Conservation (phyloP, 1,140 invertebrate species). For the Drosophila ogumai region DNA sequence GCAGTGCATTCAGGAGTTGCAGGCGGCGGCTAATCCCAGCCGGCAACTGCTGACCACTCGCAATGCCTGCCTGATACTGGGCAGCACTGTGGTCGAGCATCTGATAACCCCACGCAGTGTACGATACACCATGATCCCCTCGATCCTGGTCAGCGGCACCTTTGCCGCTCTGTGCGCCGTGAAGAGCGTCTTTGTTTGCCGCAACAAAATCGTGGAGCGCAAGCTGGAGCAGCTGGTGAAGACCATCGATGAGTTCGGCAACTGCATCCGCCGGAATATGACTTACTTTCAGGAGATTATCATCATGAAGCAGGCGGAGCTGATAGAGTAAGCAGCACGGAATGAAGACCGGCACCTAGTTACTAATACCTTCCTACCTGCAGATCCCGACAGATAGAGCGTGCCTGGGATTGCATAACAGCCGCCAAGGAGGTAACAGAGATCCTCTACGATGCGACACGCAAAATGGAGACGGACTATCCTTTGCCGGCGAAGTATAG, state of each 20-base stretch:
- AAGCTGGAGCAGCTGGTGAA: conserved; percentile 75
- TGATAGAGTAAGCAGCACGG: conserved; percentile 67
- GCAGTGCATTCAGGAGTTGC: conserved; percentile 64
- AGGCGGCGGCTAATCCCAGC: conserved; percentile 3
- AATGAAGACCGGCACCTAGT: too few species aligned
- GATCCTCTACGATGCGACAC: conserved; percentile 80
- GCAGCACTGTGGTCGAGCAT: conserved; percentile 70
- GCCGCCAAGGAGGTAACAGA: conserved; percentile 81
- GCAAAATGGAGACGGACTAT: conserved; percentile 76
- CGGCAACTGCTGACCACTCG: conserved; percentile 63
- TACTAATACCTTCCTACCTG: neutral
- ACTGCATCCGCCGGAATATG: conserved; percentile 82
- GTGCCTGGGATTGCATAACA: conserved; percentile 83
- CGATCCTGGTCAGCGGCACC: conserved; percentile 55
- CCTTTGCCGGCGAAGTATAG: conserved; percentile 68
- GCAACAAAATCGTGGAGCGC: conserved; percentile 78
- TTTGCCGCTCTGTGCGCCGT: conserved; percentile 70
- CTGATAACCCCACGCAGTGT: conserved; percentile 66
- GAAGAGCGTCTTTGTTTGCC: conserved; percentile 76
- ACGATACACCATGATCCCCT: conserved; percentile 61
- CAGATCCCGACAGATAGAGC: conserved; percentile 81
- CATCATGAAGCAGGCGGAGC: conserved; percentile 79
- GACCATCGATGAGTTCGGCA: conserved; percentile 82
- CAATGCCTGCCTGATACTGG: conserved; percentile 69
- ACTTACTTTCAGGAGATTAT: conserved; percentile 84